These are phyloP conservation scores for Spondyliosoma cantharus DNA, from an alignment of 2,797 vertebrate genomes.

Conservation along the genomic window DNA sequence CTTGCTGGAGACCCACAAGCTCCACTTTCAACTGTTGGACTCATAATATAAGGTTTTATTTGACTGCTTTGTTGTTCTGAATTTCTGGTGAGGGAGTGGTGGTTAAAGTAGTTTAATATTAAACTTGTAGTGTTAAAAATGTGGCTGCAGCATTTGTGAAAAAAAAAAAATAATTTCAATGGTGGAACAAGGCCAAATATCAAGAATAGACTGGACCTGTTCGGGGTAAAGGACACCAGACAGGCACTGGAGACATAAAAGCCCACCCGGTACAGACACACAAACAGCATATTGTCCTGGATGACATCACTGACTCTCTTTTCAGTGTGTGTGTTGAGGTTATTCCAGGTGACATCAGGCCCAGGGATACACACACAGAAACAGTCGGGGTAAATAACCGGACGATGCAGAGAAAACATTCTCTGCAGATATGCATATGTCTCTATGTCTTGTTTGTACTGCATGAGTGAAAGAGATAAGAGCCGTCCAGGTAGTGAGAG, in stretches of 20 bases:
- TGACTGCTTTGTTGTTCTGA: neutral
- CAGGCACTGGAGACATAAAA: slow-evolving; percentile 26
- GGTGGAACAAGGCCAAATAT: slow-evolving; percentile 13
- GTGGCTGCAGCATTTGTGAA: neutral
- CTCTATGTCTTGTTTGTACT: neutral
- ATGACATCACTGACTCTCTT: slow-evolving; percentile 59
- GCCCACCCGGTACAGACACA: slow-evolving; percentile 42
- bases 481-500: slow-evolving; percentile 5
- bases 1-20: slow-evolving; percentile 35
- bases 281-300: slow-evolving; percentile 60
- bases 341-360: slow-evolving; percentile 52
- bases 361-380: slow-evolving; percentile 36
- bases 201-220: slow-evolving; percentile 23
- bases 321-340: slow-evolving; percentile 49
- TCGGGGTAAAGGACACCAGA: slow-evolving; percentile 24
- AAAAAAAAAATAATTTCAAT: neutral
- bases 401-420: slow-evolving; percentile 16
- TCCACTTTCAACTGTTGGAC: slow-evolving; percentile 26
- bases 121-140: neutral
- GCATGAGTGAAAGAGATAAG: neutral
- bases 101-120: neutral
- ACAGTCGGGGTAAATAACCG: slow-evolving; percentile 36
- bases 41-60: slow-evolving; percentile 21
- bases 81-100: slow-evolving; percentile 10
- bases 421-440: neutral